These are phyloP conservation scores for Columba livia DNA, from an alignment of 2,113 vertebrate species.

Conservation along the genomic window DNA sequence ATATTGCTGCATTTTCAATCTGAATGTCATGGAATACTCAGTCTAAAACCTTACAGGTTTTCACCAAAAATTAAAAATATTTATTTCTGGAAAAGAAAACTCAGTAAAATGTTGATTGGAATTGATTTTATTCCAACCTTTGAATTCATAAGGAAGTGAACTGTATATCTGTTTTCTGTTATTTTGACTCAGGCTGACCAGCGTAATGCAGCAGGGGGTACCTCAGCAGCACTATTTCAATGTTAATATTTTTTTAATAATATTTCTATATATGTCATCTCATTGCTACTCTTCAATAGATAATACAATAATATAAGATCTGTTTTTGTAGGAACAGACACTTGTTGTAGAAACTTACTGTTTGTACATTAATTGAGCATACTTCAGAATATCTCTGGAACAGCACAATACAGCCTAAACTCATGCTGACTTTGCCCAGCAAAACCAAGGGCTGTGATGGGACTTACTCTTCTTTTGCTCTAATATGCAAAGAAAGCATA, in stretches of 20 bases:
- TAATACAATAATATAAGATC: neutral
- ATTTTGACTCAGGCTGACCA: neutral
- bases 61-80: neutral
- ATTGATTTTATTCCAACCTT: neutral
- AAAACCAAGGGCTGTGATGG: neutral
- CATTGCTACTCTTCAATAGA: neutral
- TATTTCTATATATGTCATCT: neutral
- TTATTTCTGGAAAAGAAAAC: neutral
- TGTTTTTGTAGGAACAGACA: neutral
- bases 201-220: neutral
- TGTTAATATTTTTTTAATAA: neutral
- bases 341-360: neutral
- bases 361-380: neutral
- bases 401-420: neutral
- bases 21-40: neutral
- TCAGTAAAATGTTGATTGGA: neutral
- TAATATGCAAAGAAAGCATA: neutral
- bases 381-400: neutral
- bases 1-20: neutral
- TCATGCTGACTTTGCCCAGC: neutral
- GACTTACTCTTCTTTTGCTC: neutral
- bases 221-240: neutral
- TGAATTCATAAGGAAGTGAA: neutral
- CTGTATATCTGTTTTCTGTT: neutral
- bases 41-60: neutral